Conservation (phyloP, 2,888 invertebrate genomes). For the Cyaniris semiargus region DNA sequence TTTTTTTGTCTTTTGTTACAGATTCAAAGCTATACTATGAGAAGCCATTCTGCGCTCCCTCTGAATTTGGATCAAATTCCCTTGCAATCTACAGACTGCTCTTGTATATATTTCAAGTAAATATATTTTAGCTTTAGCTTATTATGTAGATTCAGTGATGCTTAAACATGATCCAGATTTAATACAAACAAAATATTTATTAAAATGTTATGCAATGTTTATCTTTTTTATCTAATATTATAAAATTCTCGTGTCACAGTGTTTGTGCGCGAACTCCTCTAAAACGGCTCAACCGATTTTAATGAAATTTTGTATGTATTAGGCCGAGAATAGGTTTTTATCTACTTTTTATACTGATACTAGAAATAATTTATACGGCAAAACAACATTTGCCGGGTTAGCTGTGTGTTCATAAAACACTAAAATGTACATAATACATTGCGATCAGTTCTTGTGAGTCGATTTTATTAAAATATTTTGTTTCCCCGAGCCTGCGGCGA, state of each 20-base stretch:
- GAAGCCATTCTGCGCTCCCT: conserved; percentile 81
- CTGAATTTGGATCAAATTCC: conserved; percentile 76
- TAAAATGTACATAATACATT: background rate
- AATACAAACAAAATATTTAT: background rate
- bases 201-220: background rate
- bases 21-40: conserved; percentile 67
- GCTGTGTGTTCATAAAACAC: too few species aligned
- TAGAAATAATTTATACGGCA: too few species aligned
- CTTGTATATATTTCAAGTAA: conserved; percentile 78
- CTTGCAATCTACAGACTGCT: conserved; percentile 80
- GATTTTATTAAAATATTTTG: background rate
- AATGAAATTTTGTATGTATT: too few species aligned
- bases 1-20: conserved; percentile 48
- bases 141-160: background rate
- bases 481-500: background rate
- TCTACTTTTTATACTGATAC: too few species aligned
- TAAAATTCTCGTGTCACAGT: too few species aligned
- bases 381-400: too few species aligned
- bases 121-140: conserved; percentile 39
- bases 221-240: background rate
- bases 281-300: too few species aligned
- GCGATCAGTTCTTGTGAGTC: background rate
- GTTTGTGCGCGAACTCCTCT: too few species aligned
- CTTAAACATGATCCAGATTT: background rate
- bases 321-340: too few species aligned